Base-by-base conservation (phyloP, 2,113 vertebrate species). In the Ranitomeya variabilis region DNA sequence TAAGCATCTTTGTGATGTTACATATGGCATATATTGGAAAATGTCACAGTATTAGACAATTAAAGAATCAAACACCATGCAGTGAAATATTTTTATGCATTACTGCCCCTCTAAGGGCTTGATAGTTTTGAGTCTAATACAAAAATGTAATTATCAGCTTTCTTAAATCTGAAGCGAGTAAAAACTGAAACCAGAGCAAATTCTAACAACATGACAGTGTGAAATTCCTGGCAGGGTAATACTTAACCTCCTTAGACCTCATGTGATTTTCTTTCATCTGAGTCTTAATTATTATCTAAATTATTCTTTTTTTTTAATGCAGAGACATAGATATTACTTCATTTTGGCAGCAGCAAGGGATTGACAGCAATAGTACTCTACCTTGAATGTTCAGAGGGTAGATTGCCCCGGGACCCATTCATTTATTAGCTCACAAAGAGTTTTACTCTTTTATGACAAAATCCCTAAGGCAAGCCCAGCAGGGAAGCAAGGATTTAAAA, bases 71-170 rank as follows among this genome's bases (percentile, higher is more conserved):
- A 45, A 19, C 15, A 74, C 31, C 71, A 74, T 74, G 2, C 16
- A n/a, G 15, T 45, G 37, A 74, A 37, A n/a, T 26, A 6, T 55
- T 71, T 13, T 31, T 23, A 45, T 18, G 45, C 45, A 11, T 71
- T 14, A 19, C 51, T 31, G 16, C 45, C 54, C 23, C 54, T 73
- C 26, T 85, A n/a, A 77, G 54, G 21, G 21, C 23, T 66, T 86
- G 19, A 78, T 37, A 77, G 57, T 64, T 86, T 73, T 31, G 21
- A 10, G 21, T 86, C 12, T 60, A 77, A 78, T 78, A n/a, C 64
- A 86, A 78, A 86, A 64, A 86, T 86, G 74, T 78, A 86, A 78
- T 78, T 86, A 86, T 77, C 73, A 86, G 76, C 26, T 85, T 76
- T 71, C 23, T 74, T 78, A 60, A 77, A 62, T 62, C 19, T 86